These are phyloP conservation scores for Apostichopus californicus DNA, from an alignment of 35 echinoderm and acorn worm species.

Conservation along the genomic window DNA sequence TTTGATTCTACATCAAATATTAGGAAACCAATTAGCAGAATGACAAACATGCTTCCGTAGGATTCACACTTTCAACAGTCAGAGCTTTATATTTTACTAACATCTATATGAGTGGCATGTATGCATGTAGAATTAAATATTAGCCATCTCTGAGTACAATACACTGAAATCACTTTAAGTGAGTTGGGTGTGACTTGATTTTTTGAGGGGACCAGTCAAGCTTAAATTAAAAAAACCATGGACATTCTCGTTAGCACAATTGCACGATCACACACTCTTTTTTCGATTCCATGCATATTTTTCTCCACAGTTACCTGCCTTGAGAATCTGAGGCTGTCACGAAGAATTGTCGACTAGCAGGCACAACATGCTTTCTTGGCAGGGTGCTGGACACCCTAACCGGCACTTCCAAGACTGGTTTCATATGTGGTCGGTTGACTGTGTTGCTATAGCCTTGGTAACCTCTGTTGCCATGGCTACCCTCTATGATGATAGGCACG, in stretches of 20 bases:
- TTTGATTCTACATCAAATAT: too few relatives aligned
- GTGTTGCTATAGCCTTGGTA: not conserved
- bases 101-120: too few relatives aligned
- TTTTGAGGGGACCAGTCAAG: too few relatives aligned
- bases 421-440: not conserved
- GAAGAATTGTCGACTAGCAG: not conserved
- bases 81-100: too few relatives aligned
- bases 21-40: too few relatives aligned
- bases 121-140: too few relatives aligned
- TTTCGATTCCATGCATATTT: not conserved
- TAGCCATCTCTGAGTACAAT: too few relatives aligned
- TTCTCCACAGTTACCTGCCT: not conserved
- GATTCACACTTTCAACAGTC: too few relatives aligned
- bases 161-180: too few relatives aligned
- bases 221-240: too few relatives aligned
- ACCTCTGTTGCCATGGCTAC: not conserved
- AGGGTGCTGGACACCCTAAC: not conserved
- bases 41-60: too few relatives aligned
- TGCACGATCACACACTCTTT: not conserved
- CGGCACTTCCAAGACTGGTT: not conserved
- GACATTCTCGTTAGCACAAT: not conserved
- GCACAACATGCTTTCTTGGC: constrained; percentile 5
- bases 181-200: too few relatives aligned
- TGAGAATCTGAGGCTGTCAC: not conserved
- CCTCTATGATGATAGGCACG: constrained; percentile 10